These are phyloP conservation scores for Falco punctatus DNA, from an alignment of 2,113 vertebrate genomes.

Conservation along the genomic window DNA sequence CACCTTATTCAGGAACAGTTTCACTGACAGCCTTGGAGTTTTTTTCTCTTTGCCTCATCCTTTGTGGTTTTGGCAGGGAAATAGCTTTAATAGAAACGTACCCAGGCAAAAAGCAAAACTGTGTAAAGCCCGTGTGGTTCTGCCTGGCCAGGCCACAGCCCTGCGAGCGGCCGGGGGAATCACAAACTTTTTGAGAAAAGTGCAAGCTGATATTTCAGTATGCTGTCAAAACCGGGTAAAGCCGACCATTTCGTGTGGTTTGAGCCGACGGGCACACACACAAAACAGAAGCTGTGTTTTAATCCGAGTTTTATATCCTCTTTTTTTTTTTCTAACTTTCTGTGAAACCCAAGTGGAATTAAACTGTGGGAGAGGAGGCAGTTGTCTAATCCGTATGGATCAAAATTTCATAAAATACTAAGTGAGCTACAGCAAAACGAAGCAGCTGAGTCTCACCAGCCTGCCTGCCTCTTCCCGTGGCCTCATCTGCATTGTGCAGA, in stretches of 20 bases:
- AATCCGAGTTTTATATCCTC: not conserved
- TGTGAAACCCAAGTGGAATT: not conserved
- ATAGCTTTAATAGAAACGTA: not conserved
- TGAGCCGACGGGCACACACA: not conserved
- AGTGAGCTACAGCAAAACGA: not conserved
- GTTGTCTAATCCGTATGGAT: not conserved
- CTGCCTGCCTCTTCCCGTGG: not conserved
- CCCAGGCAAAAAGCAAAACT: not conserved
- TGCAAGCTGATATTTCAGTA: not conserved
- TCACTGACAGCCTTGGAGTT: not conserved
- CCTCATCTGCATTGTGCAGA: not conserved
- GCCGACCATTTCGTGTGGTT: fast-evolving
- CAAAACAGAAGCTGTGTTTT: not conserved
- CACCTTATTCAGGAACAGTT: slow-evolving; percentile 6
- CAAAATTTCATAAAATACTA: slow-evolving; percentile 9
- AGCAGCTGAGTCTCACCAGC: not conserved
- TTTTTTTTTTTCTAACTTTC: not conserved
- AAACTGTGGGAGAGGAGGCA: not conserved
- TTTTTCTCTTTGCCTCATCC: not conserved
- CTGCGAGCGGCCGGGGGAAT: fast-evolving
- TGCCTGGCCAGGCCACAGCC: not conserved
- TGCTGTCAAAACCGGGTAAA: not conserved
- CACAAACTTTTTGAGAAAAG: not conserved
- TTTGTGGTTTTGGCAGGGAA: slow-evolving; percentile 18
- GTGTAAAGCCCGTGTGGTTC: not conserved